Base-by-base conservation (phyloP, 2,113 vertebrate species). In the Aptenodytes patagonicus region DNA sequence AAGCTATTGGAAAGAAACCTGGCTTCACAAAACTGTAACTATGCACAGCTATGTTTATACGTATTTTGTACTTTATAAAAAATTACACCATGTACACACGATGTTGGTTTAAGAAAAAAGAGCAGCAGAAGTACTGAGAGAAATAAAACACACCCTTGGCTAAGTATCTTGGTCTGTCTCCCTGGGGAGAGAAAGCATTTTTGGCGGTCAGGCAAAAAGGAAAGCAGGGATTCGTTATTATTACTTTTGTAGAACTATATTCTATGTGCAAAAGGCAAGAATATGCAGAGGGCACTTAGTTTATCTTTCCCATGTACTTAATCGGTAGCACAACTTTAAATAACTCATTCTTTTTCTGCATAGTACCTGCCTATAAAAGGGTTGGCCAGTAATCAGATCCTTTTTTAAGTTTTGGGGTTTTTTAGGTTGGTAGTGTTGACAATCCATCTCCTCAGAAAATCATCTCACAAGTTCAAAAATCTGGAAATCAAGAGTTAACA, bases 131-230 rank as follows among this genome's bases (percentile, higher is more conserved):
- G 62, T 73, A 96, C 55, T 83, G 68, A 84, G 60, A 93, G 95
- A 96, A 96, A 83, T 90, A 90, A 93, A 96, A 92, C 87, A 96
- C 88, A 89, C 92, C 91, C 90, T 93, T 97, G 95, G 90, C 73
- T 69, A 80, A 64, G 62, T n/a, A 57, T 76, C 85, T 82, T 36
- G 31, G 46, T 89, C 73, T 85, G 49, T 89, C 13, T 91, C 93
- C 82, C 71, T 2, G 19, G 62, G 71, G 93, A 93, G 29, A 88
- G 71, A 83, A 91, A 81, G 26, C 51, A 83, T 91, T 94, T 96
- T 94, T 91, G 77, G 75, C 96, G 89, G 94, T 91, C 78, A 93
- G 91, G 47, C 75, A 95, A 91, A 95, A 93, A 91, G 66, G 62
- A 94, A 93, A 94, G 64, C 29, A 80, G 64, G n/a, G 78, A 95